These are phyloP conservation scores for Carterocephalus palaemon DNA, from an alignment of 2,888 invertebrate species.

Conservation along the genomic window DNA sequence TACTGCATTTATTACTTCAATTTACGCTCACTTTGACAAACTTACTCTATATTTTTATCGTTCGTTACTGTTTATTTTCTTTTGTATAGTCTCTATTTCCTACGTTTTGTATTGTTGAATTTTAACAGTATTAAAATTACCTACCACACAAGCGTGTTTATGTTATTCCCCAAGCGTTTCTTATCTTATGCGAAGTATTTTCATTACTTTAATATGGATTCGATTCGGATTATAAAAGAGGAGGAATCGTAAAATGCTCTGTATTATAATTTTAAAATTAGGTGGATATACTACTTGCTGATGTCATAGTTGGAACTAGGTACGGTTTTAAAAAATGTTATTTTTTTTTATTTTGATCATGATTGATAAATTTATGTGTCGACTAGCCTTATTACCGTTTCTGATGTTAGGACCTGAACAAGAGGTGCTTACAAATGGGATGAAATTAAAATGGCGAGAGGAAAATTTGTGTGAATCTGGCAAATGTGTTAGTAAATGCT, in stretches of 20 bases:
- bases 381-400: no score
- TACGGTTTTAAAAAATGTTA: no score
- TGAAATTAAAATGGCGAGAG: constrained; percentile 29
- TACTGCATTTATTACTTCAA: constrained; percentile 40
- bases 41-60: constrained; percentile 35
- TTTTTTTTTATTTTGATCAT: no score
- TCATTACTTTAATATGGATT: constrained; percentile 4
- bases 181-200: not conserved
- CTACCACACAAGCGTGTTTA: constrained; percentile 38
- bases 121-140: constrained; percentile 75
- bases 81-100: constrained; percentile 63
- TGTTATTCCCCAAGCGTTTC: constrained; percentile 26
- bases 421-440: constrained; percentile 22
- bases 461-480: constrained; percentile 24
- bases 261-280: no score
- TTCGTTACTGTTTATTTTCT: constrained; percentile 50
- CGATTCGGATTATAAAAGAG: not conserved
- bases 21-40: constrained; percentile 27
- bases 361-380: no score
- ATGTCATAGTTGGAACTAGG: no score
- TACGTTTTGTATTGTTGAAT: constrained; percentile 74
- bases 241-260: no score
- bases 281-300: no score
- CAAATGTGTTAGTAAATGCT: constrained; percentile 48
- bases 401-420: no score